Percentiles rank a stretch among this genome's conserved stretches.
Evolutionary conservation across 2,888 invertebrate genomes (phyloP).

Genomic region (Parasteatoda lunata): DNA sequence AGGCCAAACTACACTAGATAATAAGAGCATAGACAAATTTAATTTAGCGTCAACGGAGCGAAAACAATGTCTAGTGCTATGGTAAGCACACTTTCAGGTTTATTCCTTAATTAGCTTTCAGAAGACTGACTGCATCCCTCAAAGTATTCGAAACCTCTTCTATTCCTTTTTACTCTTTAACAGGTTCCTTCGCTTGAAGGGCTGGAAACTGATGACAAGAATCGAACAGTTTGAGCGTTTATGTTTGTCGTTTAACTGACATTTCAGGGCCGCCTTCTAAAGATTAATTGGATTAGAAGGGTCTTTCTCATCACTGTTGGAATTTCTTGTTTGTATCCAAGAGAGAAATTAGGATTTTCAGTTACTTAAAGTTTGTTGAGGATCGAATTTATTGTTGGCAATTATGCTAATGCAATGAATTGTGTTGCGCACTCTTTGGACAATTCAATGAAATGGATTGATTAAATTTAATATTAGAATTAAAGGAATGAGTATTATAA

Average conservation of each 20-base stretch:
- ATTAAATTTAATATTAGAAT: too few species aligned
- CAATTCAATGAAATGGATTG: too few species aligned
- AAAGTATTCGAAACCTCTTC: not conserved
- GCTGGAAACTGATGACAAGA: constrained; percentile 35
- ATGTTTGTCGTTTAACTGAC: constrained; percentile 41
- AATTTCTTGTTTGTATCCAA: not conserved
- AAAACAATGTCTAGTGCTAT: not conserved
- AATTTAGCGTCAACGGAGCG: too few species aligned
- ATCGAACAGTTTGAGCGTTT: constrained; percentile 32
- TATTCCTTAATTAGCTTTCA: constrained; percentile 33
- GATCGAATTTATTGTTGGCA: not conserved
- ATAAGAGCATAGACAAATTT: too few species aligned
- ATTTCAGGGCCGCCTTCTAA: constrained; percentile 6
- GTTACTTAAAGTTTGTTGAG: not conserved
- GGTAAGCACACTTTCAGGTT: constrained; percentile 16
- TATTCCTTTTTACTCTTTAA: not conserved
- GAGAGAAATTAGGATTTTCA: not conserved
- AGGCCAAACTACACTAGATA: too few species aligned
- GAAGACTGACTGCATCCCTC: constrained; percentile 20
- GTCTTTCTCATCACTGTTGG: not conserved
- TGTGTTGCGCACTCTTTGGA: not conserved
- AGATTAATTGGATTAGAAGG: constrained; percentile 15
- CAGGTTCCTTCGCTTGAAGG: constrained; percentile 13
- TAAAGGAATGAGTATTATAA: too few species aligned
- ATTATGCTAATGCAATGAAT: not conserved